These are phyloP conservation scores for Peromyscus californicus DNA, from an alignment of 2,113 vertebrate genomes.

Conservation along the genomic window DNA sequence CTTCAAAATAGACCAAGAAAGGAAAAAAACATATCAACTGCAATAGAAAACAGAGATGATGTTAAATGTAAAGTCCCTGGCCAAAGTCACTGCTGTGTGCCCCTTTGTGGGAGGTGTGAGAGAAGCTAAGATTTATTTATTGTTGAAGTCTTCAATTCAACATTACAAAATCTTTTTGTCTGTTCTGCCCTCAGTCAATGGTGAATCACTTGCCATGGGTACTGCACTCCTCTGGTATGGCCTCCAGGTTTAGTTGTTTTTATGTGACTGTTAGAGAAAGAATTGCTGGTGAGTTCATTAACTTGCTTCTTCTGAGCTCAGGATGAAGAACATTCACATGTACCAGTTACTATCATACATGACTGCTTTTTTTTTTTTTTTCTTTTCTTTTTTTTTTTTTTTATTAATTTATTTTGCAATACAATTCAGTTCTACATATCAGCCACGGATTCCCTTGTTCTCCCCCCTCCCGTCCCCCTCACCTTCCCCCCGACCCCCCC, in stretches of 20 bases:
- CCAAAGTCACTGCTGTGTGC: background rate
- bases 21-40: slow-evolving; percentile 16
- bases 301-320: slow-evolving; percentile 44
- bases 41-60: slow-evolving; percentile 47
- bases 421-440: no score
- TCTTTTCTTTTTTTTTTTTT: no score
- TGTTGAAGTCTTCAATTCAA: slow-evolving; percentile 10
- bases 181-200: background rate
- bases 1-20: background rate
- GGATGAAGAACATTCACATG: slow-evolving; percentile 34
- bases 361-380: slow-evolving; percentile 43
- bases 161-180: background rate
- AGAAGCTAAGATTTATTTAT: background rate
- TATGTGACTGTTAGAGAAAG: slow-evolving; percentile 19
- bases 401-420: no score
- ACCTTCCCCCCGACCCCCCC: no score
- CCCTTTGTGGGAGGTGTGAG: background rate
- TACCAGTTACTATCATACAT: slow-evolving; percentile 5
- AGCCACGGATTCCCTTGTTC: no score
- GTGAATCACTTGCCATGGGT: background rate
- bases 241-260: slow-evolving; percentile 56
- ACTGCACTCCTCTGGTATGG: background rate
- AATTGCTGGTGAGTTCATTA: slow-evolving; percentile 59
- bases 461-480: no score
- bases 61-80: background rate